Percentiles rank a stretch among this genome's conserved stretches.
Conservation (phyloP, 2,797 vertebrate genomes). For the Heteromormyrus szaboi region DNA sequence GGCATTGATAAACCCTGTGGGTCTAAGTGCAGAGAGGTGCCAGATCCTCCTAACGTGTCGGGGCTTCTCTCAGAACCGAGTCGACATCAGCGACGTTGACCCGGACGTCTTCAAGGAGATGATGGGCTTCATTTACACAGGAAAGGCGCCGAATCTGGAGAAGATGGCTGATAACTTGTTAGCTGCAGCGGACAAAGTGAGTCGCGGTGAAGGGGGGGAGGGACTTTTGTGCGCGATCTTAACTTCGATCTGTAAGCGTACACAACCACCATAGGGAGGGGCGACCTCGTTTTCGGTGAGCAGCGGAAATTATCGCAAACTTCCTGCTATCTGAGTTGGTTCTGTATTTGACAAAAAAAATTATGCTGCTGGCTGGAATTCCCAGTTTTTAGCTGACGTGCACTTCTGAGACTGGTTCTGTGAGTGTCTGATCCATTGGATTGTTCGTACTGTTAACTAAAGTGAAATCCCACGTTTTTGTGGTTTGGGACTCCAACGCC, state of each 20-base stretch:
- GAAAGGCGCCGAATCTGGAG: conserved; percentile 92
- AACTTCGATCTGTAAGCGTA: background rate
- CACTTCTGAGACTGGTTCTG: background rate
- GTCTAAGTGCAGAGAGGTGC: background rate
- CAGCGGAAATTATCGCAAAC: background rate
- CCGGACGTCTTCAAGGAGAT: conserved; percentile 98
- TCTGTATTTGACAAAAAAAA: background rate
- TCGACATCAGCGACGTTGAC: conserved; percentile 95
- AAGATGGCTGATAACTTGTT: conserved; percentile 96
- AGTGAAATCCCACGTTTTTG: background rate
- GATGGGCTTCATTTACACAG: conserved; percentile 98
- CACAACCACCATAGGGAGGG: background rate
- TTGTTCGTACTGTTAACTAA: background rate
- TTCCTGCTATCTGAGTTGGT: background rate
- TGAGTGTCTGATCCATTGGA: background rate
- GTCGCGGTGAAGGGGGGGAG: conserved; percentile 34
- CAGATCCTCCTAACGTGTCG: background rate
- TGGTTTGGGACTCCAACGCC: background rate
- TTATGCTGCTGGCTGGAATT: background rate
- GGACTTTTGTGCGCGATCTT: background rate
- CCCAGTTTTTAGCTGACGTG: background rate
- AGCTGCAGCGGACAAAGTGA: conserved; percentile 98
- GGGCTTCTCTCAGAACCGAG: conserved; percentile 75
- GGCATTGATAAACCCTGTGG: background rate
- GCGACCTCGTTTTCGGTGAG: background rate